phyloP scores from a whole-genome alignment of 2,113 vertebrate genomes.

The Acinonyx jubatus region DNA sequence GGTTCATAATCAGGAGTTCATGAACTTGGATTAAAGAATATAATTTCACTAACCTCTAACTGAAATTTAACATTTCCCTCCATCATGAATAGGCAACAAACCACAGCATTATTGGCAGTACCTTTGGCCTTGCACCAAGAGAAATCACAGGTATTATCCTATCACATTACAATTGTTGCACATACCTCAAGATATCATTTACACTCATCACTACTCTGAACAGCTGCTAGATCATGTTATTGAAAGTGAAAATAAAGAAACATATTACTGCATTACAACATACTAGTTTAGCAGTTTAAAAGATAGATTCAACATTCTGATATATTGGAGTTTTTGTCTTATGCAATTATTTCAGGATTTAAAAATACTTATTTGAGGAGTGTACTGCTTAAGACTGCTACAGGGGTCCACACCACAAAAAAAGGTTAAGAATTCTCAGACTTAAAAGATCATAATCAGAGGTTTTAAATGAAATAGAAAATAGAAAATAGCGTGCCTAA shows the following conservation, averaged over 20 bases:
- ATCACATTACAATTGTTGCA: constrained; percentile 5
- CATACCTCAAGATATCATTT: not conserved
- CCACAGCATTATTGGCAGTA: not conserved
- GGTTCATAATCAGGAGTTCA: not conserved
- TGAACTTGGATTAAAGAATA: not conserved
- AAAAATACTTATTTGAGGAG: constrained; percentile 12
- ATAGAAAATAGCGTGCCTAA: not conserved
- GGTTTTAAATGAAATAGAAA: constrained; percentile 15
- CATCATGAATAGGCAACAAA: not conserved
- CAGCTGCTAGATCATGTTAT: not conserved
- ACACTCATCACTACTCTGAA: constrained; percentile 11
- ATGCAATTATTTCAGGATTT: not conserved
- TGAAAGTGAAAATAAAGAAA: constrained; percentile 25
- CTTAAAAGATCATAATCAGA: not conserved
- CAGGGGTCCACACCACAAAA: not conserved
- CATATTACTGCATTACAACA: not conserved
- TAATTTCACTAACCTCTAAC: not conserved
- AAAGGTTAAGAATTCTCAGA: not conserved
- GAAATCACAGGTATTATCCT: not conserved
- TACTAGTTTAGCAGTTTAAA: not conserved
- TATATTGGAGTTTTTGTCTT: not conserved
- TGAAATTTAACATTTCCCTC: constrained; percentile 9
- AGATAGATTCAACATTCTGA: not conserved
- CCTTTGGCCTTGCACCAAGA: not conserved
- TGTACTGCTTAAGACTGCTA: not conserved